Evolutionary conservation across 2,888 invertebrate genomes (phyloP).

Genomic region (Lithophane leautieri): DNA sequence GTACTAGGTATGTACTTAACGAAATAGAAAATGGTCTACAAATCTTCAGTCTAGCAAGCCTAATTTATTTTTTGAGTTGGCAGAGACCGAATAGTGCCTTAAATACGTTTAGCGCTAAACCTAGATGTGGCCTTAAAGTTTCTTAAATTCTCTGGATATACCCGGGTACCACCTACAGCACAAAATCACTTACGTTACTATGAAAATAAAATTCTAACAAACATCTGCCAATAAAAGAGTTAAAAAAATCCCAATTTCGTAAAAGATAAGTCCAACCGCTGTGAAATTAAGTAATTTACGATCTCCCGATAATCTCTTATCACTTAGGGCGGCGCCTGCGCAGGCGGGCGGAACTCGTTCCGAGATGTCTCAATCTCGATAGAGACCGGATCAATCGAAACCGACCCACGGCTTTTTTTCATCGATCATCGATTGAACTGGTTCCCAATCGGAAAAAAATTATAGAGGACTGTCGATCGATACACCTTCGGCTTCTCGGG

Average conservation of each 20-base stretch:
- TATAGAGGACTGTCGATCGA: constrained; percentile 64
- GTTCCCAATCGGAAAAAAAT: constrained; percentile 82
- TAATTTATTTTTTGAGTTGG: neutral
- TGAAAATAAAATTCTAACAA: constrained; percentile 20
- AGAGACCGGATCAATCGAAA: constrained; percentile 87
- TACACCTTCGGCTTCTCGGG: constrained; percentile 64
- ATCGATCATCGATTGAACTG: constrained; percentile 85
- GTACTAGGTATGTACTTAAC: no score
- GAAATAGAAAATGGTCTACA: no score
- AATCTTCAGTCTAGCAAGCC: no score
- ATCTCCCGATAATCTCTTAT: constrained; percentile 66
- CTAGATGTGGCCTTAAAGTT: neutral
- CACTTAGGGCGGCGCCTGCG: constrained; percentile 70
- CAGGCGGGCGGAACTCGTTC: constrained; percentile 84
- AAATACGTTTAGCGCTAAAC: neutral
- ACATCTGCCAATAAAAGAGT: constrained; percentile 32
- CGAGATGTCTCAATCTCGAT: constrained; percentile 89
- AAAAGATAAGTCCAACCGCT: constrained; percentile 40
- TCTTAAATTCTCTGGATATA: neutral
- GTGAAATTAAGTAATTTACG: constrained; percentile 63
- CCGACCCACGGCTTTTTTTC: constrained; percentile 85
- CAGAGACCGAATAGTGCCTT: neutral
- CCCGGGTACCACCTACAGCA: no score
- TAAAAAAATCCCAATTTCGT: constrained; percentile 47
- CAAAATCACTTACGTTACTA: neutral